Percentiles rank a stretch among this genome's conserved stretches.
phyloP scores from a whole-genome alignment of 2,797 vertebrate species.

The Sebastes goodei region DNA sequence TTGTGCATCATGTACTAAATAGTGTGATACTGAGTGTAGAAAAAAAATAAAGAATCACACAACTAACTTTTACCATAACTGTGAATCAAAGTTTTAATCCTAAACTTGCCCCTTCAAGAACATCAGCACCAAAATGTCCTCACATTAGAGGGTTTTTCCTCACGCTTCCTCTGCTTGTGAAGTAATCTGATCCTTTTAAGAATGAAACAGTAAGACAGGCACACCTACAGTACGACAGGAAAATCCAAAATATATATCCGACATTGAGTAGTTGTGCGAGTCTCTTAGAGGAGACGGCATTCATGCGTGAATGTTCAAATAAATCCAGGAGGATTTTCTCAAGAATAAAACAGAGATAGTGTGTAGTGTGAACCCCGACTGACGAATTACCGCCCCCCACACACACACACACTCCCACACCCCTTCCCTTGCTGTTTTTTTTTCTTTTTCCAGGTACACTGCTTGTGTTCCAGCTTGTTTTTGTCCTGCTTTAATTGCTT shows the following conservation, averaged over 20 bases:
- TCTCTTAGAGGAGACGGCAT: constrained; percentile 41
- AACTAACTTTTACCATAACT: background rate
- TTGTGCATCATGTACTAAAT: background rate
- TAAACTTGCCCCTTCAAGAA: background rate
- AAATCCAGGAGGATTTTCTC: constrained; percentile 43
- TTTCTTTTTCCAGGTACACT: constrained; percentile 62
- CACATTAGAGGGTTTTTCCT: background rate
- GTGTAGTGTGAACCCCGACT: constrained; percentile 34
- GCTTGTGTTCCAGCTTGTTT: constrained; percentile 72
- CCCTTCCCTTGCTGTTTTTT: constrained; percentile 21
- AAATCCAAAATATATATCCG: constrained; percentile 24
- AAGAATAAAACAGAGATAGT: constrained; percentile 37
- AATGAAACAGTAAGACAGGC: constrained; percentile 10
- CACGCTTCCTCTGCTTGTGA: background rate
- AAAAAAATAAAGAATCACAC: background rate
- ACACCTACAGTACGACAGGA: constrained; percentile 1
- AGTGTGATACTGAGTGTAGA: background rate
- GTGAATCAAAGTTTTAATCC: background rate
- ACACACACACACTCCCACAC: constrained; percentile 21
- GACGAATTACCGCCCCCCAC: constrained; percentile 27
- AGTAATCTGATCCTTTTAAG: constrained; percentile 8
- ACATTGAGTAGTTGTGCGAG: constrained; percentile 21
- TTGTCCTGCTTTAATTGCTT: constrained; percentile 83
- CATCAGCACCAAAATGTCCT: background rate
- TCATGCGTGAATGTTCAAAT: constrained; percentile 45